Evolutionary conservation across 64 coral and sea anemone genomes (phyloP), one percentile per base, ranked within the genome.

Genomic region (Montipora capricornis): DNA sequence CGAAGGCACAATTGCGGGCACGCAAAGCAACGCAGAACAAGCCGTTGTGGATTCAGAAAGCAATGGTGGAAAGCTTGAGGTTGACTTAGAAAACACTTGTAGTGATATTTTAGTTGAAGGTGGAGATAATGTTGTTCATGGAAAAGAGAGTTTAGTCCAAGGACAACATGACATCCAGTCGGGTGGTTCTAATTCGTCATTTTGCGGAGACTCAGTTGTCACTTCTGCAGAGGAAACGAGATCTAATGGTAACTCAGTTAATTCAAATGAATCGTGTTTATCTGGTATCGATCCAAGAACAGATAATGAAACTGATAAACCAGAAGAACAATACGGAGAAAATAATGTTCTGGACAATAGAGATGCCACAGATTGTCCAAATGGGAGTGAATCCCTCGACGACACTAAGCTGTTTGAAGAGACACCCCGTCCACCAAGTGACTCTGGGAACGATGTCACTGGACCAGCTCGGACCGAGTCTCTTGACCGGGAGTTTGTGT

Each of bases 401-500:
- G 37, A 37, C 37, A 37, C 37, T 57, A 37, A 81, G 11, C 22
- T 68, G 49, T 20, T 14, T n/a, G 0, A 16, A 12, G 19, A 11
- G 14, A 3, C n/a, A 29, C 5, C 51, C 3, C 19, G 82, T 4
- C 44, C 48, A 16, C 6, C 6, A 6, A 78, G 2, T 14, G 50
- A 83, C 60, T 6, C 15, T 47, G n/a, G 44, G 49, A 50, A 17
- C n/a, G 45, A 74, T 17, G 46, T 60, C 26, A 6, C 5, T 79
- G 2, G 24, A 13, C 9, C 13, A 20, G 14, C 4, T 49, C 50
- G 19, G 10, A 52, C 26, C 70, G 73, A 92, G 5, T 61, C 90
- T 47, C 45, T n/a, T 1, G 71, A 75, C 73, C 49, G 44, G 6
- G 90, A 82, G n/a, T 92, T 92, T 68, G 90, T 92, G 73, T 92